Percentiles rank a stretch among this genome's conserved stretches.
These are phyloP conservation scores for Stichodactyla helianthus DNA, from an alignment of 64 coral and sea anemone species.

Conservation along the genomic window DNA sequence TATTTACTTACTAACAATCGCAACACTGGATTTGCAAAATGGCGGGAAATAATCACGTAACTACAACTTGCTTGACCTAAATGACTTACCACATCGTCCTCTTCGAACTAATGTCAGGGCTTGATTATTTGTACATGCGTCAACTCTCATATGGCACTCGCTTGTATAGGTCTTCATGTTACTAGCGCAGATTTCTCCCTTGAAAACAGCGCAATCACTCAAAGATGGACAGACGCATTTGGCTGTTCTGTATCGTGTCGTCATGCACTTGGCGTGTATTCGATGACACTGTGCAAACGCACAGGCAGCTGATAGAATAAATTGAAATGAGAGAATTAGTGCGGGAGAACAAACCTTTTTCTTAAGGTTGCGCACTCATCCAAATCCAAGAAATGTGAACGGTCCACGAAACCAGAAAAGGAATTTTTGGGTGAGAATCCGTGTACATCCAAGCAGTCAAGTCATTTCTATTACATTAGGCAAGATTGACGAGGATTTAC, in stretches of 20 bases:
- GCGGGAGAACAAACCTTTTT: neutral
- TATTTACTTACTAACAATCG: too few relatives aligned
- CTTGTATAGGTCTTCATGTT: constrained; percentile 36
- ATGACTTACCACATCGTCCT: constrained; percentile 54
- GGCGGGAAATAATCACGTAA: too few relatives aligned
- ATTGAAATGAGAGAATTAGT: neutral
- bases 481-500: neutral
- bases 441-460: too few relatives aligned
- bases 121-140: constrained; percentile 28
- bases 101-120: constrained; percentile 24
- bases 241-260: constrained; percentile 15
- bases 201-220: constrained; percentile 17
- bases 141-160: constrained; percentile 59
- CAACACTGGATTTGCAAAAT: too few relatives aligned
- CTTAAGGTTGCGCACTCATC: too few relatives aligned
- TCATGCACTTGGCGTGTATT: constrained; percentile 29
- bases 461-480: too few relatives aligned
- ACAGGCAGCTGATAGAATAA: constrained; percentile 19
- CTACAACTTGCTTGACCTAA: too few relatives aligned
- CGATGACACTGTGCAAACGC: constrained; percentile 27
- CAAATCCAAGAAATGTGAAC: too few relatives aligned
- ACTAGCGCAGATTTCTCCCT: constrained; percentile 43
- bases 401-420: too few relatives aligned
- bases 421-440: too few relatives aligned
- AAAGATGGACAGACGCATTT: constrained; percentile 46